Conservation (phyloP, 2,797 vertebrate genomes). For the Phoebastria nigripes region DNA sequence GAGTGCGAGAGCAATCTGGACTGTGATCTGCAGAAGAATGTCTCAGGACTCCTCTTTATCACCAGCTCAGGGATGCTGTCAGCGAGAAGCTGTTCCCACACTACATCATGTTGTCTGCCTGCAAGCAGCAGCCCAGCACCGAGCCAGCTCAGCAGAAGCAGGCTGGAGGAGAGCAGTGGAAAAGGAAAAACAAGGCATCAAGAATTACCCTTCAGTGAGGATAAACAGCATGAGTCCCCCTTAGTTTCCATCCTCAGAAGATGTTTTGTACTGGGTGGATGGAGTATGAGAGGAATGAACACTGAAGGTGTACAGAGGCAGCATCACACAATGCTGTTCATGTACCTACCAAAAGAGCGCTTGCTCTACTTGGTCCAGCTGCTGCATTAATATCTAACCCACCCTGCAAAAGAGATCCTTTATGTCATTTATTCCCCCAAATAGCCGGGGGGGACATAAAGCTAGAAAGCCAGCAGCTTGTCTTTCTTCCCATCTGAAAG, state of each 20-base stretch:
- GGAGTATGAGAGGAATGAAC: not conserved
- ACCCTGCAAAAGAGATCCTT: not conserved
- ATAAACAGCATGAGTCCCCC: not conserved
- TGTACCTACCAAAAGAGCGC: not conserved
- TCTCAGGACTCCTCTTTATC: constrained; percentile 19
- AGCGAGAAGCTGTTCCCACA: constrained; percentile 16
- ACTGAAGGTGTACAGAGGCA: not conserved
- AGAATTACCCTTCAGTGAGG: not conserved
- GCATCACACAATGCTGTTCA: not conserved
- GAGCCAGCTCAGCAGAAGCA: not conserved
- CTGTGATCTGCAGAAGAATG: not conserved
- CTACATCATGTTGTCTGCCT: not conserved
- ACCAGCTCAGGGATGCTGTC: not conserved
- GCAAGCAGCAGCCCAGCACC: not conserved
- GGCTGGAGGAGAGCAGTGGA: not conserved
- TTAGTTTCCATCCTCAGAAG: not conserved
- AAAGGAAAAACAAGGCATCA: not conserved
- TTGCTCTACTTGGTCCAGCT: not conserved
- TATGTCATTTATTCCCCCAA: not conserved
- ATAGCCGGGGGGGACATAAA: not conserved
- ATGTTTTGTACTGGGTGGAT: not conserved
- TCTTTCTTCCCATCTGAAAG: not conserved
- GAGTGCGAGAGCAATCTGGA: not conserved
- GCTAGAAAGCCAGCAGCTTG: not conserved
- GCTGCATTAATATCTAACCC: not conserved